These are phyloP conservation scores for Caenorhabditis auriculariae DNA, from an alignment of 2,888 invertebrate genomes.

Conservation along the genomic window DNA sequence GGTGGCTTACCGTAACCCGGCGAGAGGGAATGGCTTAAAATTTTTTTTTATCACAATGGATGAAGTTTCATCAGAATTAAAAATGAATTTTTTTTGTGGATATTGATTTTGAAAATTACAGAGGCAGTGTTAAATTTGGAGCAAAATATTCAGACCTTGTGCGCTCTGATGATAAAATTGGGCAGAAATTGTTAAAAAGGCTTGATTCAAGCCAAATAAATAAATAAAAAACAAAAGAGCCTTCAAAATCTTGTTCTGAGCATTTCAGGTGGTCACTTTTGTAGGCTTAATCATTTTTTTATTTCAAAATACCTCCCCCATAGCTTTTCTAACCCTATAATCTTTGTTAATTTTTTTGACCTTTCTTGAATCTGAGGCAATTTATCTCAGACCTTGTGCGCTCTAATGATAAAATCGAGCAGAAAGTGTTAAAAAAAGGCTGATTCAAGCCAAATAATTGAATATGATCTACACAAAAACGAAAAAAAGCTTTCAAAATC, in stretches of 20 bases:
- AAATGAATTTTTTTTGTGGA: too few relatives aligned
- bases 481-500: too few relatives aligned
- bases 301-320: not conserved
- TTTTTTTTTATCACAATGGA: too few relatives aligned
- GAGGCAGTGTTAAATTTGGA: not conserved
- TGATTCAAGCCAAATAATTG: too few relatives aligned
- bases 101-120: not conserved
- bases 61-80: too few relatives aligned
- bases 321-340: not conserved
- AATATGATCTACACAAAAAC: too few relatives aligned
- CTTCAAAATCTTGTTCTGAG: not conserved
- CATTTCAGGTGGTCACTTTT: not conserved
- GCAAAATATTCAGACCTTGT: not conserved
- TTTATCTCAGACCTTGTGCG: too few relatives aligned
- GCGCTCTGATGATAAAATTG: not conserved
- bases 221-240: not conserved
- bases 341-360: too few relatives aligned
- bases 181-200: not conserved
- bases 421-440: too few relatives aligned
- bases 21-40: not conserved
- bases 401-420: too few relatives aligned
- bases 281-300: not conserved
- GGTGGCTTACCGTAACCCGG: too few relatives aligned
- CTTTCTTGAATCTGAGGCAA: too few relatives aligned
- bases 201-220: not conserved